These are phyloP conservation scores for Erebia epiphron DNA, from an alignment of 2,888 invertebrate species.

Conservation along the genomic window DNA sequence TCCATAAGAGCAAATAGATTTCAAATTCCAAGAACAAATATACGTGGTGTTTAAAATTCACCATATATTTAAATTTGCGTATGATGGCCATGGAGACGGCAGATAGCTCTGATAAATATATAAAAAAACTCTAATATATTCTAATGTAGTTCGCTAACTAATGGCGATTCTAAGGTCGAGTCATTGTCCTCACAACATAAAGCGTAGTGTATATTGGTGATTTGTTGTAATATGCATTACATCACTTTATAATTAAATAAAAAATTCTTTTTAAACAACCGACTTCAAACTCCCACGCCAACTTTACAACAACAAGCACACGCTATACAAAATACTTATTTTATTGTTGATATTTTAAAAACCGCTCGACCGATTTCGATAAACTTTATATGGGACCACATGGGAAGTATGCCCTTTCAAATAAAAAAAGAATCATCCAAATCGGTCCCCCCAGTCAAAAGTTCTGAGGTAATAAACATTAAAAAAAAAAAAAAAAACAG, in stretches of 20 bases:
- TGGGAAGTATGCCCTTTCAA: too few relatives aligned
- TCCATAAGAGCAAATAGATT: background rate
- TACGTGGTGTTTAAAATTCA: constrained; percentile 5
- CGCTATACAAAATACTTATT: too few relatives aligned
- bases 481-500: too few relatives aligned
- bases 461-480: too few relatives aligned
- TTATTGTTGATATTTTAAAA: too few relatives aligned
- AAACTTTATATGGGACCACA: too few relatives aligned
- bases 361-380: too few relatives aligned
- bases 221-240: background rate
- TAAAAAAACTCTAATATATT: constrained; percentile 43
- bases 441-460: too few relatives aligned
- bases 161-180: constrained; percentile 42
- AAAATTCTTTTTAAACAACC: too few relatives aligned
- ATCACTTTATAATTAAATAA: background rate
- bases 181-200: constrained; percentile 36
- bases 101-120: constrained; percentile 34
- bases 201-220: background rate
- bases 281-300: too few relatives aligned
- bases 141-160: constrained; percentile 36
- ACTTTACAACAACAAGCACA: too few relatives aligned
- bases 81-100: constrained; percentile 31
- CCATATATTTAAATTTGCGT: background rate
- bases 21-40: background rate
- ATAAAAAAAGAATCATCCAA: too few relatives aligned